Evolutionary conservation across 2,797 vertebrate species (phyloP).

Genomic region (Saguinus oedipus): DNA sequence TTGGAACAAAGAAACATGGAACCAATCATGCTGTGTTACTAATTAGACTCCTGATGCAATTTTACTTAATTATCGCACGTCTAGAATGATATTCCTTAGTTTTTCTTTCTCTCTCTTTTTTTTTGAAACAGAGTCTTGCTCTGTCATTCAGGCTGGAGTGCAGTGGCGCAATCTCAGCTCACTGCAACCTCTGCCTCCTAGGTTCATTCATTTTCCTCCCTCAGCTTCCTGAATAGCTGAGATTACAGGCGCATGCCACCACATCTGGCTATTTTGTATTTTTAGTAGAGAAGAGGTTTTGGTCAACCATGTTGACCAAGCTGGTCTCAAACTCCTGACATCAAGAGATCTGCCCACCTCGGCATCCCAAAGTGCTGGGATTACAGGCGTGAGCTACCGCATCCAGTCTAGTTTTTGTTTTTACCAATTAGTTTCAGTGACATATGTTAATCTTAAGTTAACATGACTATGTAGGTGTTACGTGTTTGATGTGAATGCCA

Average conservation of each 20-base stretch:
- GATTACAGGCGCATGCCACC: background rate
- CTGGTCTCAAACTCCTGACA: background rate
- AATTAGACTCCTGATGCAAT: constrained; percentile 59
- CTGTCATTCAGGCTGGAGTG: background rate
- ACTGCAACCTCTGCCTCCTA: background rate
- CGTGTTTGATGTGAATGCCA: background rate
- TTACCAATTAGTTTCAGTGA: background rate
- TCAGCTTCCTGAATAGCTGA: background rate
- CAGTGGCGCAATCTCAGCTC: background rate
- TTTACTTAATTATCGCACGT: background rate
- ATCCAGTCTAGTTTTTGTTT: background rate
- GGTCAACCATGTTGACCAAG: background rate
- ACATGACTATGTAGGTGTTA: background rate
- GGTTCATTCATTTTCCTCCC: background rate
- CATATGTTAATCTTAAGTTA: background rate
- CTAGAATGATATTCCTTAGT: background rate
- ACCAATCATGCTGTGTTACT: background rate
- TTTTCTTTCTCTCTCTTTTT: background rate
- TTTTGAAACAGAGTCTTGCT: background rate
- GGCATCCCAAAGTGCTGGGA: background rate
- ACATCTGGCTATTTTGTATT: background rate
- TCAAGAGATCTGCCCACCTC: background rate
- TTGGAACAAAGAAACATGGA: background rate
- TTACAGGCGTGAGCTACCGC: background rate
- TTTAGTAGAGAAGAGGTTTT: background rate